phyloP scores from a whole-genome alignment of 2,113 vertebrate species.

The Heloderma charlesbogerti region DNA sequence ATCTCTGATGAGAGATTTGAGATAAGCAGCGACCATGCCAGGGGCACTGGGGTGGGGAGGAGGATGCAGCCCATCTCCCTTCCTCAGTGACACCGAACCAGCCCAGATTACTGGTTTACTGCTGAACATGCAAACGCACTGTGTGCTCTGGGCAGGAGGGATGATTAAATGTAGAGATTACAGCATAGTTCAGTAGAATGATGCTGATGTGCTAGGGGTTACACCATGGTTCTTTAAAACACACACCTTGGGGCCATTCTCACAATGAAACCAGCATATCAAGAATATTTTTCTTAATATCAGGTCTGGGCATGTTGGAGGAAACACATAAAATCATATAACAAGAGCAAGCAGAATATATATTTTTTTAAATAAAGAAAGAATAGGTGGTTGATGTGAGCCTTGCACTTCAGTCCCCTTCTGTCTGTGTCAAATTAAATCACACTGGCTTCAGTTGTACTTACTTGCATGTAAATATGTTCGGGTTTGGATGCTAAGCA shows the following conservation, averaged over 20 bases:
- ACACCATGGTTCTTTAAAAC: neutral
- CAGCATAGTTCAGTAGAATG: neutral
- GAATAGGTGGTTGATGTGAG: neutral
- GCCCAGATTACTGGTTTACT: too few species aligned
- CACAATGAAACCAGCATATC: neutral
- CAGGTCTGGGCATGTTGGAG: too few species aligned
- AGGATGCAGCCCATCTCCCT: too few species aligned
- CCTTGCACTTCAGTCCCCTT: neutral
- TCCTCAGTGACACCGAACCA: too few species aligned
- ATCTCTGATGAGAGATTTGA: too few species aligned
- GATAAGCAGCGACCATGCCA: too few species aligned
- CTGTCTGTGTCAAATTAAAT: neutral
- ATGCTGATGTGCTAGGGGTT: neutral
- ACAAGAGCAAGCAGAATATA: neutral
- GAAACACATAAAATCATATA: neutral
- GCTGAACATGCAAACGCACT: neutral
- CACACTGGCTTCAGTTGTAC: neutral
- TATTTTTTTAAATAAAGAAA: neutral
- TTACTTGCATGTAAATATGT: neutral
- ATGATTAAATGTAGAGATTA: neutral
- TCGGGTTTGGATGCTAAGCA: neutral
- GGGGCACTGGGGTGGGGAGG: too few species aligned
- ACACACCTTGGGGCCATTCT: neutral
- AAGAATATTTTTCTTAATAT: neutral
- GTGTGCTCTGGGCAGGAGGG: neutral